Conservation (phyloP, 2,797 vertebrate genomes). For the Periparus ater region DNA sequence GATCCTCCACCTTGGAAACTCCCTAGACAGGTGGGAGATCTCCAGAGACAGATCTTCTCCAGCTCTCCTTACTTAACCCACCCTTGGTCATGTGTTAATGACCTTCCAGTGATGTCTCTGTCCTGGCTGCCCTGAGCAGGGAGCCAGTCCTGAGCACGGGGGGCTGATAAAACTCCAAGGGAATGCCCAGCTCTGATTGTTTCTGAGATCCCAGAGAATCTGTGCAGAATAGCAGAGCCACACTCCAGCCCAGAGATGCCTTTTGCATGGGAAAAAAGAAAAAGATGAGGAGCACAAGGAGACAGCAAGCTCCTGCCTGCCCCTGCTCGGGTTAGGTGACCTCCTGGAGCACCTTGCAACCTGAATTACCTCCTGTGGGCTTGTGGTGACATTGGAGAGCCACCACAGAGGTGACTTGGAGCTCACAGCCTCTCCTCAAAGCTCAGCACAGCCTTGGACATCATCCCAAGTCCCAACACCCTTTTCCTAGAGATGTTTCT, state of each 20-base stretch:
- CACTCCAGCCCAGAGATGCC: neutral
- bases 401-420: neutral
- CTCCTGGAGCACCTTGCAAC: neutral
- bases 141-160: neutral
- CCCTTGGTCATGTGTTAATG: neutral
- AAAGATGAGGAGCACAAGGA: neutral
- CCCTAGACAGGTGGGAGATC: neutral
- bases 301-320: neutral
- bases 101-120: neutral
- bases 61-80: neutral
- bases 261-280: neutral
- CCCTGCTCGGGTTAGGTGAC: neutral
- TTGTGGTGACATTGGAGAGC: neutral
- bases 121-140: neutral
- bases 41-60: neutral
- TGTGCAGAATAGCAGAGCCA: neutral
- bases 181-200: accelerated
- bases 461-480: accelerated
- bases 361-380: neutral
- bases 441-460: neutral
- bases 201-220: neutral
- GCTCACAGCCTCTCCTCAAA: neutral
- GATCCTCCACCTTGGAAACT: neutral
- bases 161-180: neutral
- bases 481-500: neutral